These are phyloP conservation scores for Phrynosoma blainvillii DNA, from an alignment of 2,113 vertebrate genomes.

Conservation along the genomic window DNA sequence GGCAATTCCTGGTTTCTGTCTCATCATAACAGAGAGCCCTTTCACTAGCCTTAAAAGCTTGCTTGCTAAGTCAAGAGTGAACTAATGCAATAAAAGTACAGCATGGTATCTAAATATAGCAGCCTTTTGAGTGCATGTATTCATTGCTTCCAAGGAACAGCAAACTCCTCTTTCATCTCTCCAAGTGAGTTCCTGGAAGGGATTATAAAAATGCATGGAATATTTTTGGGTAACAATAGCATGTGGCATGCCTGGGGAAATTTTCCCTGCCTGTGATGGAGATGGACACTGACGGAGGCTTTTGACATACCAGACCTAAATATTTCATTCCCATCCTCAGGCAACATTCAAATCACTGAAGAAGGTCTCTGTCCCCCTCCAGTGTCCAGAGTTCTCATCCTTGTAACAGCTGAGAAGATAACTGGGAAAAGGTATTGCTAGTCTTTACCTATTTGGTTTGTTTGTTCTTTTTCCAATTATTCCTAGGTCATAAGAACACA, in stretches of 20 bases:
- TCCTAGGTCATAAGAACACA: not conserved
- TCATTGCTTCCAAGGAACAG: not conserved
- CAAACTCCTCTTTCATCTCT: constrained; percentile 15
- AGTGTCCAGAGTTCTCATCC: not conserved
- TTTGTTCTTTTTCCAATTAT: not conserved
- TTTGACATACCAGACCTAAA: not conserved
- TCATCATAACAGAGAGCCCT: not conserved
- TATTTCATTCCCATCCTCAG: not conserved
- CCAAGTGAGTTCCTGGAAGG: constrained; percentile 6
- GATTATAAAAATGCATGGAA: constrained; percentile 9
- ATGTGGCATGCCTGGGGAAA: not conserved
- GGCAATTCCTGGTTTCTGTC: not conserved
- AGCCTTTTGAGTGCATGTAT: not conserved
- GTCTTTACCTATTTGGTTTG: not conserved
- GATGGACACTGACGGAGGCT: not conserved
- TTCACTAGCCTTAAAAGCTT: not conserved
- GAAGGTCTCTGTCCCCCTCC: not conserved
- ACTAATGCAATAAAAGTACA: not conserved
- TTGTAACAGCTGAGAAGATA: not conserved
- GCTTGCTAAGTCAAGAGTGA: not conserved
- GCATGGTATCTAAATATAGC: constrained; percentile 6
- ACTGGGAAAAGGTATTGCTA: not conserved
- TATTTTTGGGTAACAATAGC: constrained; percentile 4
- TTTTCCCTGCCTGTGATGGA: constrained; percentile 1
- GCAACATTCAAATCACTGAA: not conserved